These are phyloP conservation scores for Eurois occulta DNA, from an alignment of 2,888 invertebrate species.

Conservation along the genomic window DNA sequence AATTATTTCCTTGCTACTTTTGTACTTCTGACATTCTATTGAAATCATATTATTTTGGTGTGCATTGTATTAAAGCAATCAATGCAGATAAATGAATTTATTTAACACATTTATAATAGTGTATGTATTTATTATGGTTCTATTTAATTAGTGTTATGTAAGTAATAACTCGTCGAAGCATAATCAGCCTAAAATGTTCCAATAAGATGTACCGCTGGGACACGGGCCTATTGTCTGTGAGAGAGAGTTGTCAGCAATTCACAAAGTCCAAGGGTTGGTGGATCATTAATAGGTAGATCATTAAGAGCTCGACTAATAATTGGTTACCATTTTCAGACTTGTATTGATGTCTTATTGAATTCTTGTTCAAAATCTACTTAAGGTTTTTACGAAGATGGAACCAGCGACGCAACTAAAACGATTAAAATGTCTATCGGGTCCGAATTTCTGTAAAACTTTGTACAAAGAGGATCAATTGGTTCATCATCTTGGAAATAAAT, in stretches of 20 bases:
- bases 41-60: constrained; percentile 11
- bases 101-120: neutral
- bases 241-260: neutral
- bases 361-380: neutral
- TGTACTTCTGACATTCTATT: constrained; percentile 23
- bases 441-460: neutral
- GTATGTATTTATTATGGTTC: too few relatives aligned
- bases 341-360: neutral
- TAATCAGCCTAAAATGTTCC: neutral
- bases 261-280: neutral
- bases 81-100: constrained; percentile 25
- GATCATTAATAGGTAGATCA: too few relatives aligned
- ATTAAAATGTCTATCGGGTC: neutral
- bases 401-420: too few relatives aligned
- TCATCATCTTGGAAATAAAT: neutral
- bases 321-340: too few relatives aligned
- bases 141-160: neutral
- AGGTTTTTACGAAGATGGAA: too few relatives aligned
- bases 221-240: too few relatives aligned
- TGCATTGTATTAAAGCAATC: constrained; percentile 36
- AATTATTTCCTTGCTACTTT: constrained; percentile 62
- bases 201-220: too few relatives aligned
- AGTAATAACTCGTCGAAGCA: neutral
- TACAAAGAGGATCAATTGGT: neutral
- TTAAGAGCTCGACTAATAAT: too few relatives aligned